phyloP scores from a whole-genome alignment of 2,888 invertebrate species.

The Acleris emargana region DNA sequence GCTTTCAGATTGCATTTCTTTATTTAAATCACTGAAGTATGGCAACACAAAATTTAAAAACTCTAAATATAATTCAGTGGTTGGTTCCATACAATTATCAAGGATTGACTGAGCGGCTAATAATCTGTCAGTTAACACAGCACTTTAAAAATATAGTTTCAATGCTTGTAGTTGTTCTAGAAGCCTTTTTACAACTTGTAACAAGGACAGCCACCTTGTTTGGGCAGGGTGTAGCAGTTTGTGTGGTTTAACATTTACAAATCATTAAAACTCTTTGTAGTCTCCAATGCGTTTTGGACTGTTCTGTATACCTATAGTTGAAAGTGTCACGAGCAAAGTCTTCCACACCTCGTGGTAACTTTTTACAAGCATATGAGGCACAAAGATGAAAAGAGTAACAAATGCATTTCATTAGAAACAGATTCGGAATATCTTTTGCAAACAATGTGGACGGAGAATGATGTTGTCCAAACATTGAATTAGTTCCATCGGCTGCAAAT shows the following conservation, averaged over 20 bases:
- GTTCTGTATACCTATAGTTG: no score
- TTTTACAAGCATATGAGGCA: no score
- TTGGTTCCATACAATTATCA: slow-evolving; percentile 35
- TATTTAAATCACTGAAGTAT: slow-evolving; percentile 41
- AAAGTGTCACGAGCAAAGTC: no score
- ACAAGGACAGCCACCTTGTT: slow-evolving; percentile 38
- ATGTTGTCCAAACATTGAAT: no score
- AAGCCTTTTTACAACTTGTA: slow-evolving; percentile 31
- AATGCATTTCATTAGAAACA: no score
- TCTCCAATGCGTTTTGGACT: slow-evolving; percentile 46
- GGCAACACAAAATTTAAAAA: slow-evolving; percentile 42
- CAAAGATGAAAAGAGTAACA: no score
- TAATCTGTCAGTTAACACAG: slow-evolving; percentile 33
- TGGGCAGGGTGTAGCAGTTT: slow-evolving; percentile 34
- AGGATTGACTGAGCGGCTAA: slow-evolving; percentile 35
- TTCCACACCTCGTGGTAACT: no score
- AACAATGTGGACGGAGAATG: no score
- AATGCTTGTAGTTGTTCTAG: slow-evolving; percentile 35
- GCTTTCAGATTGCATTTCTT: no score
- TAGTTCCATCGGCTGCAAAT: no score
- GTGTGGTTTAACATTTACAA: slow-evolving; percentile 35
- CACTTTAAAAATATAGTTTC: slow-evolving; percentile 27
- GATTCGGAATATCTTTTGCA: no score
- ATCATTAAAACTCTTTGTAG: slow-evolving; percentile 45
- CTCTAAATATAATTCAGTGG: slow-evolving; percentile 40